Base-by-base conservation (phyloP, 2,113 vertebrate species). In the Clarias gariepinus region DNA sequence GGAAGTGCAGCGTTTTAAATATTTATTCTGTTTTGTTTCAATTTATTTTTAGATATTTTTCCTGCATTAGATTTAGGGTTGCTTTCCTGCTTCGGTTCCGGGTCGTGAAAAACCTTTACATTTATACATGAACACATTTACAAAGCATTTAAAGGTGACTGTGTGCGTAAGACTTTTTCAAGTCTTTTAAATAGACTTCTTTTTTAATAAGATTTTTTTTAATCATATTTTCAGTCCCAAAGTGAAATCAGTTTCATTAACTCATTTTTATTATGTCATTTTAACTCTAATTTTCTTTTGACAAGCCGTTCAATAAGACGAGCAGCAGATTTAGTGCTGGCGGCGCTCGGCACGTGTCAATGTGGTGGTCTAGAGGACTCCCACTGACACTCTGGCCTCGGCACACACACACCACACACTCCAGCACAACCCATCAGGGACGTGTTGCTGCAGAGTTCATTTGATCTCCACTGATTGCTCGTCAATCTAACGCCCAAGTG, bases 401-500 rank as follows among this genome's bases (percentile, higher is more conserved):
- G 16, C 25, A 82, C 33, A 85, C 69, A 76, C 55, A 68, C 68
- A 73, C 85, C 73, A 81, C 80, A 84, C 71, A 81, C 84, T 79
- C 79, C 21, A 58, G 73, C 13, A 13, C 85, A 87, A 78, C 81
- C 81, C 74, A 88, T 92, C 88, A 87, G 90, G 90, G 91, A 90
- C 90, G 88, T 87, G 93, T 94, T 90, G 92, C 89, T 41, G 81
- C 81, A 60, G 89, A 91, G 89, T 90, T 92, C 80, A 36, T 91
- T 88, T 91, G 91, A 91, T 91, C 88, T 90, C 85, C 53, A 84
- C 82, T 88, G 89, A 91, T 87, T 82, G 68, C 89, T 86, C 81
- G 79, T 81, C 82, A 82, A 71, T 81, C 84, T 86, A 36, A 82
- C 84, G 77, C 82, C 60, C 84, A 52, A 85, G 55, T 61, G 80